phyloP scores from a whole-genome alignment of 2,888 invertebrate species.

The Nomada lathburiana region DNA sequence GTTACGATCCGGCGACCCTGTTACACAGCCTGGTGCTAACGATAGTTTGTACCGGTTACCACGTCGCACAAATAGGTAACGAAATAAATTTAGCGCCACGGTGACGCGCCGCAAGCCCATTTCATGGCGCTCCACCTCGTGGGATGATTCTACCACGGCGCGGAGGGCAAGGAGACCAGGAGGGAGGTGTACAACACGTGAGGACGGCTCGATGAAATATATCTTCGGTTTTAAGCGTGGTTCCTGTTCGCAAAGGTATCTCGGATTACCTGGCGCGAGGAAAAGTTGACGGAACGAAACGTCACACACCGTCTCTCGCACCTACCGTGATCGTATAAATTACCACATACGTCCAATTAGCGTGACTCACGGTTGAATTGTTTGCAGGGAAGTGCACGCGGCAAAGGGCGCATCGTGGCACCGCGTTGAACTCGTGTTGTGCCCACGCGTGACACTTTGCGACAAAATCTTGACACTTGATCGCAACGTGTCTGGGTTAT shows the following conservation, averaged over 20 bases:
- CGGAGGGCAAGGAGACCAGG: background rate
- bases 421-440: background rate
- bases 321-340: constrained; percentile 69
- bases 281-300: constrained; percentile 35
- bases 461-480: constrained; percentile 15
- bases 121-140: constrained; percentile 1
- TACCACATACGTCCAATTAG: constrained; percentile 73
- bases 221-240: constrained; percentile 36
- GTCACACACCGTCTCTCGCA: constrained; percentile 30
- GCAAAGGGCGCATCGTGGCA: constrained; percentile 1
- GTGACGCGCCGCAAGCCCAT: constrained; percentile 3
- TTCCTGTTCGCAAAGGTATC: constrained; percentile 31
- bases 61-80: constrained; percentile 20
- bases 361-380: constrained; percentile 63
- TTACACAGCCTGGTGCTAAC: constrained; percentile 19
- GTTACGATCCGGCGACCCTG: constrained; percentile 4
- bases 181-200: constrained; percentile 12
- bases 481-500: background rate
- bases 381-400: constrained; percentile 10
- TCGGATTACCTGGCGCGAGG: constrained; percentile 35
- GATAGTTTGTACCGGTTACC: constrained; percentile 19
- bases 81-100: constrained; percentile 45
- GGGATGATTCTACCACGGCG: background rate
- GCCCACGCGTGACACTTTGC: constrained; percentile 21
- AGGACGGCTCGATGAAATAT: constrained; percentile 46